phyloP scores from a whole-genome alignment of 2,888 invertebrate species.

The Dicranocentrus wangi region DNA sequence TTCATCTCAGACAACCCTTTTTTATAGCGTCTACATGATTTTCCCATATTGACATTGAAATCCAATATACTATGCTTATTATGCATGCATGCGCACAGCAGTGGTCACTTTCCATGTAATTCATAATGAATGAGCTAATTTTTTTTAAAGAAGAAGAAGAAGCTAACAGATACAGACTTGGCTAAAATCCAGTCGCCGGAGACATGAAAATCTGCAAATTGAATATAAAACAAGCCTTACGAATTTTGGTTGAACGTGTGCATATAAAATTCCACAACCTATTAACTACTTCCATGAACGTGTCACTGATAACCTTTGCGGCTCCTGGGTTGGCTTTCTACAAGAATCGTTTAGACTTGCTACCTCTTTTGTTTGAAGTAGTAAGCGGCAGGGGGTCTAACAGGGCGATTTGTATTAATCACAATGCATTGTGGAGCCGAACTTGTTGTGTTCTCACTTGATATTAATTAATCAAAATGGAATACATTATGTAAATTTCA shows the following conservation, averaged over 20 bases:
- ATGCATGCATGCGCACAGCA: not conserved
- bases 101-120: not conserved
- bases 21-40: constrained; percentile 51
- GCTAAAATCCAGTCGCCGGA: constrained; percentile 29
- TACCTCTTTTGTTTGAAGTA: constrained; percentile 4
- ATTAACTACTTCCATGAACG: no score
- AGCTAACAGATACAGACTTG: constrained; percentile 9
- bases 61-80: not conserved
- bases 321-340: constrained; percentile 56
- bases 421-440: constrained; percentile 25
- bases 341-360: not conserved
- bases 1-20: constrained; percentile 24
- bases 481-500: not conserved
- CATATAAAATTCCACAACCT: no score
- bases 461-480: constrained; percentile 59
- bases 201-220: constrained; percentile 49
- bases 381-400: constrained; percentile 39
- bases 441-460: constrained; percentile 55
- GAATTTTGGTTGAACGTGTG: no score
- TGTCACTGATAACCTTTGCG: constrained; percentile 39
- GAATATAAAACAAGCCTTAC: constrained; percentile 32
- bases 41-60: constrained; percentile 42
- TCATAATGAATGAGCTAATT: not conserved
- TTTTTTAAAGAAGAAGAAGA: not conserved
- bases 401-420: constrained; percentile 57